phyloP scores from a whole-genome alignment of 2,113 vertebrate species.

The Pluvianellus socialis region DNA sequence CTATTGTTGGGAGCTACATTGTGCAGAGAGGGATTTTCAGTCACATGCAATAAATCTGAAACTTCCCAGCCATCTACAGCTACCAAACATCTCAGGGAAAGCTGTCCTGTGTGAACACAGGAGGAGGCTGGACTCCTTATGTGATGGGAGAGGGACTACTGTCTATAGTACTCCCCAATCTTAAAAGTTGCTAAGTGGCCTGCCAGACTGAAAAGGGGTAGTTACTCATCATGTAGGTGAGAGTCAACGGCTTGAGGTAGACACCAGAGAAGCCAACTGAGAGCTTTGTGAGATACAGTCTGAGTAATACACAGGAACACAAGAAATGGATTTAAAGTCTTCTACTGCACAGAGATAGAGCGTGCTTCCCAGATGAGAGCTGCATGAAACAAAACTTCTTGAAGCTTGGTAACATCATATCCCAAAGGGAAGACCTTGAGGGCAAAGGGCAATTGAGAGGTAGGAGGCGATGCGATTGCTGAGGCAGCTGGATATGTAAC shows the following conservation, averaged over 20 bases:
- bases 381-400: not conserved
- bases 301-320: not conserved
- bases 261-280: not conserved
- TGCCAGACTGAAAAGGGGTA: not conserved
- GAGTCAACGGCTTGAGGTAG: not conserved
- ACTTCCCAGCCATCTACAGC: not conserved
- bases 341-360: not conserved
- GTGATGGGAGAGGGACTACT: not conserved
- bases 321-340: not conserved
- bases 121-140: not conserved
- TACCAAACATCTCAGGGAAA: not conserved
- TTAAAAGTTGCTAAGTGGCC: not conserved
- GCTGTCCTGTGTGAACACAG: not conserved
- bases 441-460: not conserved
- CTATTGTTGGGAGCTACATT: not conserved
- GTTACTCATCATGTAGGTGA: not conserved
- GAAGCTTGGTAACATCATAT: not conserved
- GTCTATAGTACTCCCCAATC: rapidly evolving
- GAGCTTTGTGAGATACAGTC: not conserved
- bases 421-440: not conserved
- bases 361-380: not conserved
- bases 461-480: not conserved
- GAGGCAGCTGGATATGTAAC: not conserved
- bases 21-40: not conserved
- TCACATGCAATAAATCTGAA: not conserved